These are phyloP conservation scores for Naja naja DNA, from an alignment of 2,113 vertebrate genomes.

Conservation along the genomic window DNA sequence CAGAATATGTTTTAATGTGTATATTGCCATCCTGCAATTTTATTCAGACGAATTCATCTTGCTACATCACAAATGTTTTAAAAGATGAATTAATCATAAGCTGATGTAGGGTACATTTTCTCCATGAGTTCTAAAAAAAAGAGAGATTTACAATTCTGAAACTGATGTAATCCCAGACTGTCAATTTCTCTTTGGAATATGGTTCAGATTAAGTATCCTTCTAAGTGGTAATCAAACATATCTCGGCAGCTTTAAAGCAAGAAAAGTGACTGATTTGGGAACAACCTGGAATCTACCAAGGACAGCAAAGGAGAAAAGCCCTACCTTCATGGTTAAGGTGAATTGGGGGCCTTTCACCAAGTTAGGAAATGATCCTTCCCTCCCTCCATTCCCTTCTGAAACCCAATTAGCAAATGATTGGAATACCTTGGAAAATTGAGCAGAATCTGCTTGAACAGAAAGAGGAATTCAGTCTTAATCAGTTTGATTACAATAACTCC, in stretches of 20 bases:
- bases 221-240: background rate
- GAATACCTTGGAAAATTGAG: background rate
- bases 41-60: background rate
- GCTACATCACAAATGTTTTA: background rate
- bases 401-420: background rate
- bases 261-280: background rate
- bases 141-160: background rate
- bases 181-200: background rate
- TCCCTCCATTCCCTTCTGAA: background rate
- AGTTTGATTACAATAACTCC: background rate
- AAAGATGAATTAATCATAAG: background rate
- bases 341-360: background rate
- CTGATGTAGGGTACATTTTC: background rate
- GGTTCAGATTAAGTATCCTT: background rate
- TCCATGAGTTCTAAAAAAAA: background rate
- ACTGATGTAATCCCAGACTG: background rate
- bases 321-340: background rate
- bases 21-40: background rate
- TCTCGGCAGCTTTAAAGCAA: background rate
- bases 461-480: background rate
- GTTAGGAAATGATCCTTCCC: background rate
- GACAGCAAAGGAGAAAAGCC: background rate
- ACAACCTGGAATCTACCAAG: background rate
- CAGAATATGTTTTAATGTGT: background rate
- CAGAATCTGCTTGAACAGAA: background rate